Percentiles rank a stretch among this genome's conserved stretches.
Conservation (phyloP, 2,888 invertebrate species). For the Tyria jacobaeae region DNA sequence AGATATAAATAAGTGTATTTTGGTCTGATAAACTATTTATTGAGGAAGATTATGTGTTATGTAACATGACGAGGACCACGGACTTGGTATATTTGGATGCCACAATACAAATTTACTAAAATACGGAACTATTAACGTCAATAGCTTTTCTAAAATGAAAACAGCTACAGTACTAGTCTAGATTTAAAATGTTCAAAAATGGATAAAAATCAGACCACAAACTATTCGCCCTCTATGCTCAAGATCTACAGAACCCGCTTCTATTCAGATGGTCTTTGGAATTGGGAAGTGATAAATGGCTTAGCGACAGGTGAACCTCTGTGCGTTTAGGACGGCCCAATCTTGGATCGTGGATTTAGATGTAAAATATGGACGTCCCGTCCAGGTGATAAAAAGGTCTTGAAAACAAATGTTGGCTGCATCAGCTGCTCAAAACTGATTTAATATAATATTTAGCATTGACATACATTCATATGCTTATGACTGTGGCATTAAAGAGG, state of each 20-base stretch:
- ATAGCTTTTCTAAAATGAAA: too few species aligned
- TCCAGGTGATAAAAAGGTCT: constrained; percentile 40
- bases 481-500: too few species aligned
- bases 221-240: constrained; percentile 8
- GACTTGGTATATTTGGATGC: too few species aligned
- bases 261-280: constrained; percentile 53
- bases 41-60: too few species aligned
- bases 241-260: constrained; percentile 29
- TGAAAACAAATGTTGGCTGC: constrained; percentile 16
- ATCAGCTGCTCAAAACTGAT: background rate
- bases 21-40: too few species aligned
- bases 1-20: too few species aligned
- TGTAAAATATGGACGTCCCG: constrained; percentile 45
- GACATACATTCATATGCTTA: too few species aligned
- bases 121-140: too few species aligned
- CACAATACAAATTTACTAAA: too few species aligned
- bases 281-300: constrained; percentile 52
- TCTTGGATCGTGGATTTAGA: constrained; percentile 48
- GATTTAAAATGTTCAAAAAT: background rate
- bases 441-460: too few species aligned
- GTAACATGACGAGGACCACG: too few species aligned
- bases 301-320: constrained; percentile 52
- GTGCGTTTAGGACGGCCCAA: constrained; percentile 46
- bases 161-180: too few species aligned
- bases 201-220: background rate